Evolutionary conservation across 92 coral and sea anemone genomes (phyloP).

Genomic region (Phenganax stokvisi): DNA sequence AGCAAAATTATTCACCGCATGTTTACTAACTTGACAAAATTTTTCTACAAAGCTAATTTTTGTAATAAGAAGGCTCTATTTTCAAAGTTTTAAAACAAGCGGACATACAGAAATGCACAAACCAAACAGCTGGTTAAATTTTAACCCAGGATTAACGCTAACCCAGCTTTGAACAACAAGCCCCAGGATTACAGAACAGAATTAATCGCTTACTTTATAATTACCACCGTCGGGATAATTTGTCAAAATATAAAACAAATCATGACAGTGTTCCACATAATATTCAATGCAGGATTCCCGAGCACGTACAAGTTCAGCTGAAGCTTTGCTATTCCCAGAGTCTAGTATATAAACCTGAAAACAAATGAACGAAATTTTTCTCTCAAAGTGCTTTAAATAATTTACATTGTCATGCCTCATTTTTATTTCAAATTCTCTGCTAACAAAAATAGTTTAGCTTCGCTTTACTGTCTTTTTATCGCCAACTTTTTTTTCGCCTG

Average conservation of each 20-base stretch:
- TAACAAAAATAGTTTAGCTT: too few relatives aligned
- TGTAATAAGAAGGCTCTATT: too few relatives aligned
- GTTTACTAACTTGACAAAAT: too few relatives aligned
- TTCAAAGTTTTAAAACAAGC: too few relatives aligned
- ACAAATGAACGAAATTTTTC: not conserved
- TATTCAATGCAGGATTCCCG: conserved; percentile 79
- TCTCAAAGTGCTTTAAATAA: not conserved
- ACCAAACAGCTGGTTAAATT: too few relatives aligned
- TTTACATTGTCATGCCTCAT: not conserved
- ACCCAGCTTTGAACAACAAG: too few relatives aligned
- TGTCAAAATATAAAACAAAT: conserved; percentile 71
- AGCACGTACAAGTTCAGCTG: conserved; percentile 51
- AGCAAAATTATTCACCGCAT: too few relatives aligned
- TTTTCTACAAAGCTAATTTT: too few relatives aligned
- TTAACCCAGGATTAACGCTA: too few relatives aligned
- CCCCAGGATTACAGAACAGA: not conserved
- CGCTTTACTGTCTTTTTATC: too few relatives aligned
- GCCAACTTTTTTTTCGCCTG: too few relatives aligned
- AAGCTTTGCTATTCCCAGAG: conserved; percentile 42
- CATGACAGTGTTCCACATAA: conserved; percentile 75
- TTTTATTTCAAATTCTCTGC: not conserved
- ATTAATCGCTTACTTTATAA: conserved; percentile 56
- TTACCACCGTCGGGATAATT: conserved; percentile 61
- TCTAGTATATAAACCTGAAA: conserved; percentile 66
- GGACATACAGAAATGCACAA: too few relatives aligned